Percentiles rank a stretch among this genome's conserved stretches.
Evolutionary conservation across 2,113 vertebrate species (phyloP).

Genomic region (Oreamnos americanus): DNA sequence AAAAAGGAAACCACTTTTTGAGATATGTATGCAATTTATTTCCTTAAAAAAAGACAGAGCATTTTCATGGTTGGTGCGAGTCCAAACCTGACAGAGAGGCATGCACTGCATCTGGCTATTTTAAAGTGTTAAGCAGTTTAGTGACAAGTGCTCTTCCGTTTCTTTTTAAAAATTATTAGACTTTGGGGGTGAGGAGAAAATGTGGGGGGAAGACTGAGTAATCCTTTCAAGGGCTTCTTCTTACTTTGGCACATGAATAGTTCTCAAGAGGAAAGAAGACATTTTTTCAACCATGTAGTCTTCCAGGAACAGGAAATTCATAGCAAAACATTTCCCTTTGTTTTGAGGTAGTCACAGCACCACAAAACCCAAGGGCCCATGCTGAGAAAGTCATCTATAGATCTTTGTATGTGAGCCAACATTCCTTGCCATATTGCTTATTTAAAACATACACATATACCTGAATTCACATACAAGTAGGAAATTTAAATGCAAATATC

Average conservation of each 20-base stretch:
- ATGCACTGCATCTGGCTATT: slow-evolving; percentile 12
- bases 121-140: slow-evolving; percentile 12
- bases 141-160: slow-evolving; percentile 28
- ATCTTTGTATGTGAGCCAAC: neutral
- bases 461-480: neutral
- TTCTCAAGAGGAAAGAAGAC: slow-evolving; percentile 35
- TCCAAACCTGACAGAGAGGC: slow-evolving; percentile 36
- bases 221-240: neutral
- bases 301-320: slow-evolving; percentile 63
- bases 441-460: slow-evolving; percentile 9
- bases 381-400: neutral
- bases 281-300: slow-evolving; percentile 26
- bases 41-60: neutral
- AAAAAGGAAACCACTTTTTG: slow-evolving; percentile 18
- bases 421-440: neutral
- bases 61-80: slow-evolving; percentile 9
- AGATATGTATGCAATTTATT: neutral
- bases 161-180: slow-evolving; percentile 4
- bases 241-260: slow-evolving; percentile 15
- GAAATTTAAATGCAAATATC: slow-evolving; percentile 18
- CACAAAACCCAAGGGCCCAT: slow-evolving; percentile 32
- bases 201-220: neutral
- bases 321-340: slow-evolving; percentile 30
- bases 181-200: neutral
- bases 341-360: slow-evolving; percentile 37